Conservation (phyloP, 23 tunicate species). For the Diplosoma virens region DNA sequence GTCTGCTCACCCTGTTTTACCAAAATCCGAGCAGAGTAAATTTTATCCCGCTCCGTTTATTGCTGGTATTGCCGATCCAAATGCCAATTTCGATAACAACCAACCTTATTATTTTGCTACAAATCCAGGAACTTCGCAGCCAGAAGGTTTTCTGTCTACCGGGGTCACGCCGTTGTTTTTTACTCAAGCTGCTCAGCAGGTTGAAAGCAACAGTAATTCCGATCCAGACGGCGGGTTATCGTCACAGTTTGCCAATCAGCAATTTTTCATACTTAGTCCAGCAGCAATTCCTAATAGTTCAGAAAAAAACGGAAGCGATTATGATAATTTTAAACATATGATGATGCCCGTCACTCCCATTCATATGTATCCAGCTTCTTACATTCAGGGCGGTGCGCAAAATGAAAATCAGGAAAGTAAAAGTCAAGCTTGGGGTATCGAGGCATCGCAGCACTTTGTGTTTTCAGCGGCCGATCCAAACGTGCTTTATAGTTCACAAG, state of each 20-base stretch:
- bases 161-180: constrained; percentile 41
- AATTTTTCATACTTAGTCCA: constrained; percentile 57
- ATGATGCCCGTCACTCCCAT: constrained; percentile 77
- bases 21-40: constrained; percentile 18
- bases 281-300: constrained; percentile 45
- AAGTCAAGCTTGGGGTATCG: constrained; percentile 30
- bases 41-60: constrained; percentile 48
- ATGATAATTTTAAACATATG: constrained; percentile 61
- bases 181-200: constrained; percentile 57
- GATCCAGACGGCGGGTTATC: constrained; percentile 29
- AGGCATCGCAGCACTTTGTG: constrained; percentile 54
- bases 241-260: constrained; percentile 49
- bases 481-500: not conserved
- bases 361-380: constrained; percentile 74
- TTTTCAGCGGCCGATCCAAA: constrained; percentile 57
- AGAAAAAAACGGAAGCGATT: constrained; percentile 56
- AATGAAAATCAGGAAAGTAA: constrained; percentile 31
- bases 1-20: not conserved
- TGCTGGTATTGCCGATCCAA: constrained; percentile 38
- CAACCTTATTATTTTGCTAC: constrained; percentile 25
- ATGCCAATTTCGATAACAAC: not conserved
- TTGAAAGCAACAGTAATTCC: not conserved
- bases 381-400: constrained; percentile 36
- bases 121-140: constrained; percentile 16
- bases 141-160: constrained; percentile 21